Evolutionary conservation across 2,797 vertebrate genomes (phyloP).

Genomic region (Buceros bicornis): DNA sequence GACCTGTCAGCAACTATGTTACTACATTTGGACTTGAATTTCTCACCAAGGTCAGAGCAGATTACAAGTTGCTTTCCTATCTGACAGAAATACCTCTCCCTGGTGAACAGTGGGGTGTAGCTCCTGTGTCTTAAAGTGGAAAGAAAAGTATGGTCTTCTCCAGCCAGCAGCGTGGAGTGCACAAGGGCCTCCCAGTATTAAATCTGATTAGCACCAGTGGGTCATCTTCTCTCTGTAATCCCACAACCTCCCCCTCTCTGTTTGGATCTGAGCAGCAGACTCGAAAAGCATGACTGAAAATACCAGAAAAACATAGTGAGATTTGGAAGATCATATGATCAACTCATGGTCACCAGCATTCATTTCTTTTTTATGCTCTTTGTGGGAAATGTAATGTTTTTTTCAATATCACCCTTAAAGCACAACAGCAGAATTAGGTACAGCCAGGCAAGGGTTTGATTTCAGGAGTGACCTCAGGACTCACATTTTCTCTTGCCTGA

Average conservation of each 20-base stretch:
- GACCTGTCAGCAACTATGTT: slow-evolving; percentile 62
- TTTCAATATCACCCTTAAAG: slow-evolving; percentile 15
- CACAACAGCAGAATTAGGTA: slow-evolving; percentile 36
- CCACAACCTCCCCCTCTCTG: neutral
- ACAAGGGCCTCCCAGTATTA: neutral
- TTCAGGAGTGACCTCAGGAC: slow-evolving; percentile 60
- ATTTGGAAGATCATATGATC: slow-evolving; percentile 17
- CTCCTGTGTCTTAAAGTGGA: neutral
- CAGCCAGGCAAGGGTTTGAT: slow-evolving; percentile 17
- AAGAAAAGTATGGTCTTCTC: slow-evolving; percentile 17
- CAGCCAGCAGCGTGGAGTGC: neutral
- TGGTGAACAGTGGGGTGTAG: neutral
- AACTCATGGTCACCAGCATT: slow-evolving; percentile 17
- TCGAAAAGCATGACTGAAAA: neutral
- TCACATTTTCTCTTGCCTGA: slow-evolving; percentile 60
- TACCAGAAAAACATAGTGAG: neutral
- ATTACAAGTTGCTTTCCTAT: slow-evolving; percentile 62
- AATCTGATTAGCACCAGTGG: neutral
- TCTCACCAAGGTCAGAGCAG: slow-evolving; percentile 67
- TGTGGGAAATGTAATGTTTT: neutral
- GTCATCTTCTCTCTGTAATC: neutral
- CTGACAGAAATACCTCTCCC: slow-evolving; percentile 62
- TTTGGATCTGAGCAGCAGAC: neutral
- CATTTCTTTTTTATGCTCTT: neutral
- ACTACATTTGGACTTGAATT: slow-evolving; percentile 75